phyloP scores from a whole-genome alignment of 1,140 invertebrate species.

The Saccostrea echinata region DNA sequence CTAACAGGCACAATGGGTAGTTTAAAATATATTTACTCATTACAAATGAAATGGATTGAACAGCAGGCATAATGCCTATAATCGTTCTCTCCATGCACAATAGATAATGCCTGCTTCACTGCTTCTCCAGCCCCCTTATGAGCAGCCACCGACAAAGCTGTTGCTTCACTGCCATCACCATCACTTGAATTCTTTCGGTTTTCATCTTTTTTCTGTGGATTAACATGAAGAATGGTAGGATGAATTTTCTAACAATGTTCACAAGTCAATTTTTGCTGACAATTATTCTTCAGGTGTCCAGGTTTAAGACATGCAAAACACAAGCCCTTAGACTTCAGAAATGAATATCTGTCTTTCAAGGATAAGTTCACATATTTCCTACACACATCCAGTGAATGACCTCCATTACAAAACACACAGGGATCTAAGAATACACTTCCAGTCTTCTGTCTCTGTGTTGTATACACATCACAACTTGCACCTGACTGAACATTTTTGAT shows the following conservation, averaged over 20 bases:
- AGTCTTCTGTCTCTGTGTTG: not conserved
- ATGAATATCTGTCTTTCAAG: constrained; percentile 17
- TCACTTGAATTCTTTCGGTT: not conserved
- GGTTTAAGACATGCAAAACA: constrained; percentile 48
- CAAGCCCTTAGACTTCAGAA: no score
- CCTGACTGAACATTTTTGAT: not conserved
- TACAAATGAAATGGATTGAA: no score
- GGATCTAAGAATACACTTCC: constrained; percentile 35
- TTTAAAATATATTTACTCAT: no score
- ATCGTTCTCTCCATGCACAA: no score
- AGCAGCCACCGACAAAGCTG: no score
- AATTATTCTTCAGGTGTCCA: constrained; percentile 50
- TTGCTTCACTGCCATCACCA: not conserved
- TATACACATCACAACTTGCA: not conserved
- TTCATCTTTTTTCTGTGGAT: not conserved
- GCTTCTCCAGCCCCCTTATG: not conserved
- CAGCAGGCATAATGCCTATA: no score
- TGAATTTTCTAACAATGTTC: constrained; percentile 35
- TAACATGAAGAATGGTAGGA: constrained; percentile 37
- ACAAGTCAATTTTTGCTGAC: constrained; percentile 41
- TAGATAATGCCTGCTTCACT: not conserved
- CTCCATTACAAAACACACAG: constrained; percentile 20
- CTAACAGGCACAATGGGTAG: constrained; percentile 40
- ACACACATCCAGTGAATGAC: constrained; percentile 9
- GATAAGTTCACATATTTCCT: not conserved